phyloP scores from a whole-genome alignment of 2,888 invertebrate species.

The Melangyna quadrimaculata region DNA sequence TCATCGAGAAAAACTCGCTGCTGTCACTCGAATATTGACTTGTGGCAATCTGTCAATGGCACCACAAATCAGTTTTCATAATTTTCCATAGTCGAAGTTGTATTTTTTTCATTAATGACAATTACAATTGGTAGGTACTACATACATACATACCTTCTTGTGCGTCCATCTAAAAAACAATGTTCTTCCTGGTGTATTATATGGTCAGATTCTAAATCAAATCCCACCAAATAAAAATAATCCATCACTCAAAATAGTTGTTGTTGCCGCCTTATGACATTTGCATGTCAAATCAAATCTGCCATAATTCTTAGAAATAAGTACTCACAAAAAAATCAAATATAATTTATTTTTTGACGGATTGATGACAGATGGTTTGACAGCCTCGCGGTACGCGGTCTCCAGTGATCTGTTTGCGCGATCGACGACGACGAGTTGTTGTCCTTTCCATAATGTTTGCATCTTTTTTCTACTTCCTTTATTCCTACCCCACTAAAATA shows the following conservation, averaged over 20 bases:
- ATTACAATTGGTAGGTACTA: neutral
- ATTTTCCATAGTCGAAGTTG: neutral
- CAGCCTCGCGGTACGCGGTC: constrained; percentile 35
- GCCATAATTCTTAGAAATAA: constrained; percentile 22
- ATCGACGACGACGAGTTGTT: constrained; percentile 2
- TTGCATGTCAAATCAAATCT: constrained; percentile 37
- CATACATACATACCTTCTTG: neutral
- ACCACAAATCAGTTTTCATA: constrained; percentile 23
- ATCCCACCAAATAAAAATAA: constrained; percentile 9
- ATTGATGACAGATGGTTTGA: constrained; percentile 69
- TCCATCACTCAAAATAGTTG: constrained; percentile 34
- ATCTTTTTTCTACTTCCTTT: constrained; percentile 50
- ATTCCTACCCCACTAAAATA: constrained; percentile 40
- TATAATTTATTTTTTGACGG: constrained; percentile 58
- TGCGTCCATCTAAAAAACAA: neutral
- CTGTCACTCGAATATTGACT: neutral
- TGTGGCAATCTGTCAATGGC: neutral
- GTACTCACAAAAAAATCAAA: constrained; percentile 3
- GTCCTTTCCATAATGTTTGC: constrained; percentile 18
- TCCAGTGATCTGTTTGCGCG: neutral
- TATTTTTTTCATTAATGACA: constrained; percentile 10
- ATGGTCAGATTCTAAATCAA: constrained; percentile 7
- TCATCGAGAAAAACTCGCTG: neutral
- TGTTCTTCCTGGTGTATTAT: constrained; percentile 28
- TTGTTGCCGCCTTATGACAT: constrained; percentile 38